Base-by-base conservation (phyloP, 2,113 vertebrate genomes). In the Eulacestoma nigropectus region DNA sequence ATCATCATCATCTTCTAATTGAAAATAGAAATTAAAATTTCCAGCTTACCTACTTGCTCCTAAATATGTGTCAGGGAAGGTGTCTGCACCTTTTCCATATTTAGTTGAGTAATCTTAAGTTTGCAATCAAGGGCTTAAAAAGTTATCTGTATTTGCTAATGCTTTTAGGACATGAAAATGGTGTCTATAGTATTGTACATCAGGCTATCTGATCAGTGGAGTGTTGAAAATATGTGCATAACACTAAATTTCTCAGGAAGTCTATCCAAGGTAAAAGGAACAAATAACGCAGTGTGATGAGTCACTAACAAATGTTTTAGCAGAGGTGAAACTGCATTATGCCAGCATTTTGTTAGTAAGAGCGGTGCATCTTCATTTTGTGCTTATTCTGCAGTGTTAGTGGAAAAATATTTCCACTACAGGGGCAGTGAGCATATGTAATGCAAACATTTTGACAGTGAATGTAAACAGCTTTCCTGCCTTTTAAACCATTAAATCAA, bases 401-500 rank as follows among this genome's bases (percentile, higher is more conserved):
- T 89, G 93, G 84, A 84, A 95, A 84, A 94, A 84, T 56, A 85
- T 88, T 95, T 96, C 88, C 92, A 82, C 88, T 93, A 78, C 86
- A 87, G 83, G 95, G 84, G 80, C 89, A 95, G 79, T 93, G 96
- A 97, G 97, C 96, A 95, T 97, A 97, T 97, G 97, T 96, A 97
- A 97, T 93, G 93, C 97, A 97, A 97, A 97, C 96, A 97, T 97
- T 97, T 97, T 97, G 96, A 96, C 88, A 94, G 93, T 76, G 67
- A 96, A 94, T 77, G 90, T 93, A 97, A 97, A 95, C 93, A 95
- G 81, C 91, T 97, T 95, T 90, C 80, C 83, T 91, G 95, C 94
- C 75, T 96, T 95, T 96, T 95, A 80, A 94, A 60, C 91, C 93
- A 85, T 93, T 96, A 94, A 93, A 77, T 93, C 97, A 96, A 94